Conservation (phyloP, 1,140 invertebrate genomes). For the Monochamus saltuarius region DNA sequence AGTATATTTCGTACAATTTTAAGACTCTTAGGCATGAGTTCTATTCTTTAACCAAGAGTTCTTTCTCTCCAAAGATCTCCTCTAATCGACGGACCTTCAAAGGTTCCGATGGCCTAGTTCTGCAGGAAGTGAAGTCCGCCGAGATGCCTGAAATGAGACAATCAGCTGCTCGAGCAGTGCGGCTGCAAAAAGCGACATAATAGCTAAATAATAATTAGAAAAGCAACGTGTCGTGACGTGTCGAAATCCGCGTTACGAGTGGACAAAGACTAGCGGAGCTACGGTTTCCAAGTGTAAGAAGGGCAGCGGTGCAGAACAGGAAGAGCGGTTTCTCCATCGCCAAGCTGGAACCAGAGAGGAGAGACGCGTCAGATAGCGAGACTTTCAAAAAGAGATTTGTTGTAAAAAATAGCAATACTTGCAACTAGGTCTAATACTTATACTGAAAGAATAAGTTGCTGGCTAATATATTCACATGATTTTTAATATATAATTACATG, state of each 20-base stretch:
- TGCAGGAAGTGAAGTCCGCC: too few species aligned
- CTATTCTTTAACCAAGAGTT: too few species aligned
- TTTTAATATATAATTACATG: too few species aligned
- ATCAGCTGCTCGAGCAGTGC: background rate
- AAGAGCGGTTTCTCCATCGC: slow-evolving; percentile 25
- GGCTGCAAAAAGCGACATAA: slow-evolving; percentile 10
- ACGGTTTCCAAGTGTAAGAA: slow-evolving; percentile 17
- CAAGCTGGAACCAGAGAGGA: slow-evolving; percentile 10
- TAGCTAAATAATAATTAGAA: slow-evolving; percentile 7
- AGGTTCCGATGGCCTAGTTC: too few species aligned
- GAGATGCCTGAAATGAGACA: background rate
- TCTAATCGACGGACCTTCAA: too few species aligned
- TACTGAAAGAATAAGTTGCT: too few species aligned
- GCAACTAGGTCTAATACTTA: too few species aligned
- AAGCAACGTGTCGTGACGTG: slow-evolving; percentile 14
- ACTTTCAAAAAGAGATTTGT: slow-evolving; percentile 20
- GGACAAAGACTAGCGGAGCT: slow-evolving; percentile 22
- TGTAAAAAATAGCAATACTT: background rate
- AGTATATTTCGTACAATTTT: too few species aligned
- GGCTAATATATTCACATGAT: too few species aligned
- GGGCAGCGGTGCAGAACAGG: slow-evolving; percentile 23
- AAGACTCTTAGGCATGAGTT: too few species aligned
- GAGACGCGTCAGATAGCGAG: background rate
- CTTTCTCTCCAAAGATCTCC: too few species aligned
- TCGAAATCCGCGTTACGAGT: slow-evolving; percentile 11